These are phyloP conservation scores for Myotis brandtii DNA, from an alignment of 2,113 vertebrate species.

Conservation along the genomic window DNA sequence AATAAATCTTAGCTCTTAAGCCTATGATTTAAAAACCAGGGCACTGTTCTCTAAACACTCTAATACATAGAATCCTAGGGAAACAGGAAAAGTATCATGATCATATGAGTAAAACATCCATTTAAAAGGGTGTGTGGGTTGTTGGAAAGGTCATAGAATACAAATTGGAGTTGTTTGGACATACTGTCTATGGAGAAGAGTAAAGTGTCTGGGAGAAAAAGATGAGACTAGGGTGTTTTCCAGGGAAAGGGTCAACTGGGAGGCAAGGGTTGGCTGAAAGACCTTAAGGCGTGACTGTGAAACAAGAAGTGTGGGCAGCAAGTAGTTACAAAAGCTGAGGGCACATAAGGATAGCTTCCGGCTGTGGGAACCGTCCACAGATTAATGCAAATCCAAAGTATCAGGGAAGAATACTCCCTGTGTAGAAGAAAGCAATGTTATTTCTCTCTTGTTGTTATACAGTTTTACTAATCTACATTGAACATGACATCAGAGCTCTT, in stretches of 20 bases:
- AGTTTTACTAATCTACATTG: not conserved
- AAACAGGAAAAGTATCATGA: slow-evolving; percentile 70
- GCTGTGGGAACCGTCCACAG: slow-evolving; percentile 27
- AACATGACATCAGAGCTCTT: not conserved
- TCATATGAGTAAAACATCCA: slow-evolving; percentile 75
- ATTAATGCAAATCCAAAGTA: slow-evolving; percentile 28
- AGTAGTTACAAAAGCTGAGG: slow-evolving; percentile 70
- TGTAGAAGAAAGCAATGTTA: not conserved
- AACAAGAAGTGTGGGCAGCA: slow-evolving; percentile 67
- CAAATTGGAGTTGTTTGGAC: slow-evolving; percentile 79
- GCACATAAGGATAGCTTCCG: slow-evolving; percentile 62
- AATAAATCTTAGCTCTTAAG: slow-evolving; percentile 63
- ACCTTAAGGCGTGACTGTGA: slow-evolving; percentile 59
- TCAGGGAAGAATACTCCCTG: not conserved
- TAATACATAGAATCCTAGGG: slow-evolving; percentile 51
- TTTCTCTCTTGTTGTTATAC: not conserved
- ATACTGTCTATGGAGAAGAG: slow-evolving; percentile 74
- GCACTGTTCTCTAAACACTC: not conserved
- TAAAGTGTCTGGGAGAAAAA: slow-evolving; percentile 72
- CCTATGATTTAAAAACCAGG: slow-evolving; percentile 57
- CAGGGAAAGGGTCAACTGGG: slow-evolving; percentile 69
- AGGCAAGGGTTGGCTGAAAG: slow-evolving; percentile 72
- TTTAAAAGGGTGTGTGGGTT: slow-evolving; percentile 78
- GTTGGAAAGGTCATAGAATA: slow-evolving; percentile 77
- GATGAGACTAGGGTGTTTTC: slow-evolving; percentile 75